A percentile compares a stretch with the other conserved stretches of the same genome.
Evolutionary conservation across 1,140 invertebrate species (phyloP).

Genomic region (Chelonus insularis): DNA sequence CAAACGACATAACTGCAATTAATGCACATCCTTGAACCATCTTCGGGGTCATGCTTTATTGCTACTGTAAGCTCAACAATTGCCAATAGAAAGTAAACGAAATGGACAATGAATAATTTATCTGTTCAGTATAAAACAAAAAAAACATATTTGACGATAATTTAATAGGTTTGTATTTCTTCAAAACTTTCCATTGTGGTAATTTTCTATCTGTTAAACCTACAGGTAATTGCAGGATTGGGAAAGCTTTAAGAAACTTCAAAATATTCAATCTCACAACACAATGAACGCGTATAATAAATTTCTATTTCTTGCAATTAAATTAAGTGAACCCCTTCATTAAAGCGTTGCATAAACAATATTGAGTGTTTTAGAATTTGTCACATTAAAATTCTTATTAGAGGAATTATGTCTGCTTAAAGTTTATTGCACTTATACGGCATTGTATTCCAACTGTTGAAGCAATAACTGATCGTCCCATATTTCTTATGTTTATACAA

Average conservation of each 20-base stretch:
- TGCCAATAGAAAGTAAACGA: too few species aligned
- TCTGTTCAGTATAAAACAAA: neutral
- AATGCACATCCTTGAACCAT: conserved; percentile 19
- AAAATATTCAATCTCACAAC: conserved; percentile 29
- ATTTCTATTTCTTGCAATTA: conserved; percentile 1
- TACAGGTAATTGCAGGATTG: conserved; percentile 4
- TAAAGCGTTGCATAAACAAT: neutral
- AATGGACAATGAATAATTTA: too few species aligned
- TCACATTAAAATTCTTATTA: too few species aligned
- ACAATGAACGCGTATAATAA: conserved; percentile 27
- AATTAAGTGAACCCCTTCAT: conserved; percentile 4
- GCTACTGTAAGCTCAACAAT: too few species aligned
- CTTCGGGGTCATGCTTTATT: neutral
- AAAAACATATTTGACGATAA: neutral
- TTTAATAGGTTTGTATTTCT: neutral
- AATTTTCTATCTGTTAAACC: conserved; percentile 13
- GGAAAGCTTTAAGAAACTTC: conserved; percentile 9
- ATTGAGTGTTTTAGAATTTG: conserved; percentile 8
- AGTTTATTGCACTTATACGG: too few species aligned
- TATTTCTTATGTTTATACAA: too few species aligned
- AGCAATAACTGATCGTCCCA: too few species aligned
- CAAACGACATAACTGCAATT: neutral
- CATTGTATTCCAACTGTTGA: too few species aligned
- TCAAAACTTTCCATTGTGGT: conserved; percentile 13
- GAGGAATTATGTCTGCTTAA: too few species aligned